These are phyloP conservation scores for Plusia festucae DNA, from an alignment of 2,888 invertebrate genomes.

Conservation along the genomic window DNA sequence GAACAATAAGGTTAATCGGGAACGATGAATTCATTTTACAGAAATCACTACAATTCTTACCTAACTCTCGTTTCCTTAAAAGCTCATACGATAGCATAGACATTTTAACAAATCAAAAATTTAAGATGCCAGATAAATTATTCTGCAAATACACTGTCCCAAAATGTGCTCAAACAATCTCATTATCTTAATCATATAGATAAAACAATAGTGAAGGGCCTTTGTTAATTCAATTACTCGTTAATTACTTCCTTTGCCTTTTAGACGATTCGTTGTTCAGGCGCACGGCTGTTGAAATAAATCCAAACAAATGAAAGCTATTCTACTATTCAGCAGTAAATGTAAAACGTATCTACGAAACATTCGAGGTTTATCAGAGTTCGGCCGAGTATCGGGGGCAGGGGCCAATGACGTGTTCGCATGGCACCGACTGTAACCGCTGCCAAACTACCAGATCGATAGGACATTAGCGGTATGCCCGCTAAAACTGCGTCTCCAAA, in stretches of 20 bases:
- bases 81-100: no score
- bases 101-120: no score
- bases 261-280: neutral
- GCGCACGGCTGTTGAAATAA: neutral
- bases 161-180: neutral
- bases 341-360: slow-evolving; percentile 41
- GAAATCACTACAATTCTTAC: no score
- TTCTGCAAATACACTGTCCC: no score
- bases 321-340: slow-evolving; percentile 31
- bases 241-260: neutral
- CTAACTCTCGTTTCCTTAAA: no score
- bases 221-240: neutral
- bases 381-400: slow-evolving; percentile 55
- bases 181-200: neutral
- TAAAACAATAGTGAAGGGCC: neutral
- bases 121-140: no score
- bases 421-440: slow-evolving; percentile 79
- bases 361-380: slow-evolving; percentile 53
- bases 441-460: slow-evolving; percentile 85
- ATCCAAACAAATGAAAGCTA: slow-evolving; percentile 22
- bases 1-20: no score
- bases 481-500: slow-evolving; percentile 51
- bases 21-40: no score
- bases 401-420: slow-evolving; percentile 72
- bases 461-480: slow-evolving; percentile 72